Base-by-base conservation (phyloP, 2,797 vertebrate species). In the Urosaurus nigricauda region DNA sequence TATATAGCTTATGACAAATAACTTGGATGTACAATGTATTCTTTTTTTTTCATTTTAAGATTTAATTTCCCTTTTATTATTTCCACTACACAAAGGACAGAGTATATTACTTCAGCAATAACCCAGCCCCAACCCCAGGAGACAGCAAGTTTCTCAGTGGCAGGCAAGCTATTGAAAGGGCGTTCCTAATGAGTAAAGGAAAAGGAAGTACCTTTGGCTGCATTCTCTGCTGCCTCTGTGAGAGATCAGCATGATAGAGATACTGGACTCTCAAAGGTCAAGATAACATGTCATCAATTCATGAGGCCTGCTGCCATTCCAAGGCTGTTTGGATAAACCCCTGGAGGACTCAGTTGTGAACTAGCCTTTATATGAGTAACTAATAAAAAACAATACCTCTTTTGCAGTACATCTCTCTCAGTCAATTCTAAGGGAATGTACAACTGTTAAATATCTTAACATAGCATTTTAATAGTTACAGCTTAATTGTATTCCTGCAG, bases 171-270 rank as follows among this genome's bases (percentile, higher is more conserved):
- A 91, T 13, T 11, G 14, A 40, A n/a, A 87, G 0, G 11, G 83
- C 91, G 56, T 14, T 89, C 79, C 32, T 29, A 87, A 90, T 83
- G 40, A 93, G 17, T 86, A 85, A 86, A 92, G 74, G 84, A 91
- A 89, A 91, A 92, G 7, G 37, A 89, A 92, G 51, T 9, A 13
- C 90, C 71, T 93, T n/a, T 86, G 84, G 87, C 43, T 92, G 87
- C 71, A 71, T 43, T 92, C 26, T 93, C 17, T 81, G 43, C 51
- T 94, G 83, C 14, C 24, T 88, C 90, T 92, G 87, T 86, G 81
- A 94, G 83, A 91, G 86, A 95, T 93, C 92, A 95, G 79, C 93
- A 91, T 88, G 88, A 92, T 80, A 93, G 88, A 94, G 89, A 91
- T 56, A 92, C 88, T 53, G 87, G 87, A 79, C 78, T 93, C 91